These are phyloP conservation scores for Pristionchus entomophagus DNA, from an alignment of 2,888 invertebrate genomes.

Conservation along the genomic window DNA sequence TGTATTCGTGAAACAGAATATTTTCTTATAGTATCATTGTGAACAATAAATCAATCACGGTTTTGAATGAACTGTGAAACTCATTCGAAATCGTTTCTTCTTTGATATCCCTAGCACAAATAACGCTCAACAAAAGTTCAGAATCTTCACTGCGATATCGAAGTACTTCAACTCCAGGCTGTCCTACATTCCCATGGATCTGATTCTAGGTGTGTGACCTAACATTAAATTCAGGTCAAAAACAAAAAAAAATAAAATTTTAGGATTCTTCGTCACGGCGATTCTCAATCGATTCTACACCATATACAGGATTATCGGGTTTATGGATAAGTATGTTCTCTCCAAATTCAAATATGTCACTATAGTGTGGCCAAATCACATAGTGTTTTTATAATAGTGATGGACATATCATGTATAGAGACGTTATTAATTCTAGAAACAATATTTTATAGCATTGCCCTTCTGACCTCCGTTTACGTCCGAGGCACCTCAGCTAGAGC, in stretches of 20 bases:
- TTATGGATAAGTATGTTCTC: conserved; percentile 62
- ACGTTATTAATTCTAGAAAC: not conserved
- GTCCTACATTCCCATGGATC: conserved; percentile 61
- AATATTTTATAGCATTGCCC: conserved; percentile 63
- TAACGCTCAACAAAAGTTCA: too few relatives aligned
- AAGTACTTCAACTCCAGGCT: conserved; percentile 57
- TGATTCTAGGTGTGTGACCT: conserved; percentile 51
- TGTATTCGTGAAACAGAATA: too few relatives aligned
- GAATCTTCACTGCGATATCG: conserved; percentile 55
- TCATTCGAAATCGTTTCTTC: not conserved
- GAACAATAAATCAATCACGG: not conserved
- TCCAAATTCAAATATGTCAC: not conserved
- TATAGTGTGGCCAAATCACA: not conserved
- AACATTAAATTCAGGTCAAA: not conserved
- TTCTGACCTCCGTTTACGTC: conserved; percentile 65
- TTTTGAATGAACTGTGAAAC: not conserved
- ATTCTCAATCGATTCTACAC: conserved; percentile 64
- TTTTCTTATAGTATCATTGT: too few relatives aligned
- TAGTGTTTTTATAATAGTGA: too few relatives aligned
- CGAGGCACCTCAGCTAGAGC: conserved; percentile 62
- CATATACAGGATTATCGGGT: conserved; percentile 65
- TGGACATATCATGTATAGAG: too few relatives aligned
- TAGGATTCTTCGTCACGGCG: conserved; percentile 69
- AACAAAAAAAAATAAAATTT: not conserved
- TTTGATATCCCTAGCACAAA: too few relatives aligned